Base-by-base conservation (phyloP, 2,888 invertebrate species). In the Phania funesta region DNA sequence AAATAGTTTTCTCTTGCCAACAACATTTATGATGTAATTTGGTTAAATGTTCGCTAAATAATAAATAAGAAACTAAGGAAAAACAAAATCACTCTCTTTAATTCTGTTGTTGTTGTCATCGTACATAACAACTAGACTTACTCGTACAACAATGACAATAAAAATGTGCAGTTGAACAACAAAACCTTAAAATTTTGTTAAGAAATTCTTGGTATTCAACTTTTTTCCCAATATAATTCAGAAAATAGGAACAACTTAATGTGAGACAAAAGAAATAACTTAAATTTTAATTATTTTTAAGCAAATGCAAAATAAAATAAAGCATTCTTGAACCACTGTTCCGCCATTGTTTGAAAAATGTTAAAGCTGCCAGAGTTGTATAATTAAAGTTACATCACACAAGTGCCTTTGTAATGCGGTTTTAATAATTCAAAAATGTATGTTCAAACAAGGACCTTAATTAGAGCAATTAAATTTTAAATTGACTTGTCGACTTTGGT, bases 181-280 rank as follows among this genome's bases (percentile, higher is more conserved):
- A 62, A n/a, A n/a, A n/a, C n/a, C n/a, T n/a, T n/a, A n/a, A n/a
- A n/a, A 52, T 50, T 70, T 68, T 62, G 29, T 70, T 68, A 70
- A 29, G 44, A 82, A 64, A 70, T 64, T 68, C 35, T 80, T 80
- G 80, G 77, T 80, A 80, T 74, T 83, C 65, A 76, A 65, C 50
- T 68, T n/a, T 62, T 18, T 38, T 48, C 52, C 24, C 3, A 46
- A 44, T 73, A 41, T 52, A 9, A 16, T 50, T 52, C n/a, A 9
- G 22, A 64, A 48, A 35, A 50, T 35, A 35, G 22, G 22, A 64
- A 32, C 9, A 20, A 13, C 41, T 41, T 52, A 13, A 29, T 26
- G 24, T 38, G 1, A 32, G 3, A 44, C 18, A n/a, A 46, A 35
- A 5, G 3, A 5, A 26, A 5, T 26, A 5, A 26, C 6, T 26